A percentile compares a stretch with the other conserved stretches of the same genome.
phyloP scores from a whole-genome alignment of 2,113 vertebrate species.

The Thomomys bottae region DNA sequence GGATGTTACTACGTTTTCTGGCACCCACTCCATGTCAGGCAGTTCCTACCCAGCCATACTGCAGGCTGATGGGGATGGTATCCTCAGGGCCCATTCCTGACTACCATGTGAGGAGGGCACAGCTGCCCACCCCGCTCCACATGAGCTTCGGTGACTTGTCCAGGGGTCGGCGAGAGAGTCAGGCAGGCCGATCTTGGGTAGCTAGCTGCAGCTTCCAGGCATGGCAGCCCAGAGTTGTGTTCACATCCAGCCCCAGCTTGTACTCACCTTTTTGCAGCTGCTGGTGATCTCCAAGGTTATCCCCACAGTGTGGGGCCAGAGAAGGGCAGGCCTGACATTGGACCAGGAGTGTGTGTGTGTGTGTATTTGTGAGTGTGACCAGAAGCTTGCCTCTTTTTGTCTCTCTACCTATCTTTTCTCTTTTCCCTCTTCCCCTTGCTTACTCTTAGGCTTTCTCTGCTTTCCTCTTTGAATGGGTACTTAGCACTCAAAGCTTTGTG shows the following conservation, averaged over 20 bases:
- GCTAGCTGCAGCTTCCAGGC: not conserved
- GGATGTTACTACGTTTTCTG: not conserved
- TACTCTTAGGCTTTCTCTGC: not conserved
- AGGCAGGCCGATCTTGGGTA: not conserved
- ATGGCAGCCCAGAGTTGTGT: fast-evolving
- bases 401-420: not conserved
- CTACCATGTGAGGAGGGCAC: not conserved
- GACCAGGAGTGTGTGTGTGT: no score
- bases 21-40: not conserved
- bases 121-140: not conserved
- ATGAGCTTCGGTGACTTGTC: not conserved
- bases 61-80: not conserved
- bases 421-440: not conserved
- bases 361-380: no score
- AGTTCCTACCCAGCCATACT: not conserved
- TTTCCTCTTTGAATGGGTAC: not conserved
- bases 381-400: not conserved
- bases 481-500: not conserved
- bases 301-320: not conserved
- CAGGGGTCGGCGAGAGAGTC: not conserved
- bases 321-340: no score
- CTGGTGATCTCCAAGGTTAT: not conserved
- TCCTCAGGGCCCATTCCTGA: no score
- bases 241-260: not conserved
- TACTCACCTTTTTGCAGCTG: not conserved